These are phyloP conservation scores for Centropus bengalensis DNA, from an alignment of 2,113 vertebrate species.

Conservation along the genomic window DNA sequence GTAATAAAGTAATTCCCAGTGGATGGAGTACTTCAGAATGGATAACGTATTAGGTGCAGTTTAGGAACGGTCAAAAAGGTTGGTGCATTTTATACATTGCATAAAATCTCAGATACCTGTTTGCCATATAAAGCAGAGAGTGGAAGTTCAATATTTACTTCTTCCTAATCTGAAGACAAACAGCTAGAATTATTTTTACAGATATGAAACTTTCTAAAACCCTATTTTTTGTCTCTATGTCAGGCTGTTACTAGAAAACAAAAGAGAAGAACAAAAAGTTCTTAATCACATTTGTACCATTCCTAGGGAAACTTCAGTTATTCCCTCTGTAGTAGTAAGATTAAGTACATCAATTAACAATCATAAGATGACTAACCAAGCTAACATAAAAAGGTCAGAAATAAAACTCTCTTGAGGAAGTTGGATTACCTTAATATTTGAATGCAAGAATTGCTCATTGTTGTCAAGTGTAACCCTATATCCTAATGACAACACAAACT, in stretches of 20 bases:
- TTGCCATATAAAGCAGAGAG: background rate
- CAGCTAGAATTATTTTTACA: background rate
- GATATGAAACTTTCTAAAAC: background rate
- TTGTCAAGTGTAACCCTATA: background rate
- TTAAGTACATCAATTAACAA: constrained; percentile 23
- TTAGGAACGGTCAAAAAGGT: background rate
- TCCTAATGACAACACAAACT: background rate
- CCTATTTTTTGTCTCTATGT: background rate
- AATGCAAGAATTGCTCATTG: background rate
- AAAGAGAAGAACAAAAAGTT: background rate
- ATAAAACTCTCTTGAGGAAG: background rate
- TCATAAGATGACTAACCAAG: background rate
- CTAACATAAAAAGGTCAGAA: background rate
- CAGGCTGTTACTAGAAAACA: background rate
- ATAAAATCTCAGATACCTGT: background rate
- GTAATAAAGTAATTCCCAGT: background rate
- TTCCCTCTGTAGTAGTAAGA: background rate
- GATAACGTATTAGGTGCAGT: background rate
- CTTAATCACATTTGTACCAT: background rate
- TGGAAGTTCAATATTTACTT: background rate
- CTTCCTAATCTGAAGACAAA: background rate
- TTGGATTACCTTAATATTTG: background rate
- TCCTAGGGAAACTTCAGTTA: background rate
- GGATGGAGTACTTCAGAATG: background rate
- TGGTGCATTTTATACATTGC: background rate